Conservation (phyloP, 2,888 invertebrate genomes). For the Sinodicranocentrus sp. region DNA sequence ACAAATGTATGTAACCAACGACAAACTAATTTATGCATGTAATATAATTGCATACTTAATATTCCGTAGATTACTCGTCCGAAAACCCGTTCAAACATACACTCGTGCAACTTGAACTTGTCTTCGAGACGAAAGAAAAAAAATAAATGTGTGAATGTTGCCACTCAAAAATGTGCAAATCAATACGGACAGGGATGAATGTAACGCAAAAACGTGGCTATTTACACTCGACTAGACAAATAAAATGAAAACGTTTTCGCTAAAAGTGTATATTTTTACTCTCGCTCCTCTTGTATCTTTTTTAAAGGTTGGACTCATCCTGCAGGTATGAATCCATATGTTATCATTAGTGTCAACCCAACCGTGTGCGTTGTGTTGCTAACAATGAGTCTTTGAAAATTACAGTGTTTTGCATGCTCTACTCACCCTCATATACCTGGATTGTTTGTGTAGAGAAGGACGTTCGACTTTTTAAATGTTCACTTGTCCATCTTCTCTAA, state of each 20-base stretch:
- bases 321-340: background rate
- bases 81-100: background rate
- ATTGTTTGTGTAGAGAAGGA: no score
- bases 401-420: background rate
- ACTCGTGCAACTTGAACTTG: background rate
- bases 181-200: no score
- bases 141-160: conserved; percentile 3
- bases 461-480: background rate
- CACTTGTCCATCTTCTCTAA: background rate
- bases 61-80: conserved; percentile 4
- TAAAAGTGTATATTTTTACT: background rate
- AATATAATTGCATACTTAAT: conserved; percentile 30
- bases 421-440: no score
- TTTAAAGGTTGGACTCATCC: background rate
- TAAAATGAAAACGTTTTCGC: background rate
- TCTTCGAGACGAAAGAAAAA: background rate
- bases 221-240: background rate
- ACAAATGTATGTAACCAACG: background rate
- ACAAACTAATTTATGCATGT: conserved; percentile 28
- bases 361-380: no score
- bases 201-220: background rate
- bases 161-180: background rate
- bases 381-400: background rate
- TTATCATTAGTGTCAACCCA: conserved; percentile 9
- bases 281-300: background rate